phyloP scores from a whole-genome alignment of 2,113 vertebrate genomes.

The Haliaeetus leucogaster region DNA sequence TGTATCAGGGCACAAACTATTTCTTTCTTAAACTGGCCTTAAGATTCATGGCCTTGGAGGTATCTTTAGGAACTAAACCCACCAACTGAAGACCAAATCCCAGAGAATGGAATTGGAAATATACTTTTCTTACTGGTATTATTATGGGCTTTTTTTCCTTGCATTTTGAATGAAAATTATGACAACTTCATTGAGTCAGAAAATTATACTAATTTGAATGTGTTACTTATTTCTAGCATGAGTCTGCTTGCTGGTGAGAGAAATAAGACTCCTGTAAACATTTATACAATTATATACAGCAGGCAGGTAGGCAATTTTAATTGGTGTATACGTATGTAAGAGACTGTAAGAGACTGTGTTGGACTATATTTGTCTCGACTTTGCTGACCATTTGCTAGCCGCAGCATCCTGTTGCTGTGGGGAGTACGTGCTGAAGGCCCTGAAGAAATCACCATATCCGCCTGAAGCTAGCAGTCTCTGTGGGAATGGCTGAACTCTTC shows the following conservation, averaged over 20 bases:
- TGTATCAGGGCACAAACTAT: not conserved
- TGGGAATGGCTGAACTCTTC: too few species aligned
- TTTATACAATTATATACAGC: not conserved
- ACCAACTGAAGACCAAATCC: not conserved
- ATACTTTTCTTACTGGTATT: not conserved
- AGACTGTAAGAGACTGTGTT: too few species aligned
- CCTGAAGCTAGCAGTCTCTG: too few species aligned
- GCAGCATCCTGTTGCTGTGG: too few species aligned
- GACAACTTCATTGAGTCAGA: not conserved
- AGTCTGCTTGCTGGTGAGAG: not conserved
- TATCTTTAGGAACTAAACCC: not conserved
- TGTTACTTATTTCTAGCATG: not conserved
- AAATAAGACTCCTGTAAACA: not conserved
- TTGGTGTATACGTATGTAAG: not conserved
- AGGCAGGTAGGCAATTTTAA: not conserved
- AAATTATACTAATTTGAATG: not conserved
- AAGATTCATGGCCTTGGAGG: not conserved
- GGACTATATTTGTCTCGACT: too few species aligned
- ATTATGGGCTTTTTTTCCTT: not conserved
- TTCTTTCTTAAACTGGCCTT: not conserved
- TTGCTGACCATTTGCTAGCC: too few species aligned
- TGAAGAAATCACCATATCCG: too few species aligned
- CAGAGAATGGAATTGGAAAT: not conserved
- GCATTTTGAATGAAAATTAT: not conserved
- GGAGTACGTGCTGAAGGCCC: too few species aligned